A percentile compares a stretch with the other conserved stretches of the same genome.
Conservation (phyloP, 2,888 invertebrate genomes). For the Eupithecia centaureata region DNA sequence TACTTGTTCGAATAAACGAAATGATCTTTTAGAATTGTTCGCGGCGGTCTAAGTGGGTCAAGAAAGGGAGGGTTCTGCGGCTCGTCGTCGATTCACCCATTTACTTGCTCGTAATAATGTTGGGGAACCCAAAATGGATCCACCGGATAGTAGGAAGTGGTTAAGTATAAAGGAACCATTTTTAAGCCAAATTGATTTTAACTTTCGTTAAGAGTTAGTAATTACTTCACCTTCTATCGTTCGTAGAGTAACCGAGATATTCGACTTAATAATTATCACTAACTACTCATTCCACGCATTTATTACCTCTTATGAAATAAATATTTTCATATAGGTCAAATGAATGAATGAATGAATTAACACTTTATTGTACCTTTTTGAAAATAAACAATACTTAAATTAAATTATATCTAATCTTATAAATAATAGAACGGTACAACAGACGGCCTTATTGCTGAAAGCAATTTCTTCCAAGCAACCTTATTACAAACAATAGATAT, state of each 20-base stretch:
- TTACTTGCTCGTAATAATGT: constrained; percentile 38
- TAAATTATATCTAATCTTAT: too few relatives aligned
- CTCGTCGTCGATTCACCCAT: constrained; percentile 35
- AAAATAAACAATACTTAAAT: too few relatives aligned
- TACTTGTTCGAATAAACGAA: constrained; percentile 56
- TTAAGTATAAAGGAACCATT: constrained; percentile 29
- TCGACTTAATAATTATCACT: background rate
- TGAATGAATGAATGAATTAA: too few relatives aligned
- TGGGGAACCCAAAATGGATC: constrained; percentile 29
- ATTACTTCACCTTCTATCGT: constrained; percentile 20
- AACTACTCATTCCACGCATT: too few relatives aligned
- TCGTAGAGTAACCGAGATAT: background rate
- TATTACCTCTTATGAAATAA: too few relatives aligned
- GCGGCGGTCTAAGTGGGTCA: constrained; percentile 42
- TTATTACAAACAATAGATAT: too few relatives aligned
- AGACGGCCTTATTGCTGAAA: too few relatives aligned
- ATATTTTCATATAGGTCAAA: too few relatives aligned
- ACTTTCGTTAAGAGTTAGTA: constrained; percentile 13
- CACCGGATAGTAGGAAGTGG: constrained; percentile 32
- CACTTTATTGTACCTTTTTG: too few relatives aligned
- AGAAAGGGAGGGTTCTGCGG: constrained; percentile 41
- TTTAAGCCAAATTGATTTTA: constrained; percentile 27
- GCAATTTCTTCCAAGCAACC: too few relatives aligned
- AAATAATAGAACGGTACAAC: too few relatives aligned
- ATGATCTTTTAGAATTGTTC: constrained; percentile 57